A percentile compares a stretch with the other conserved stretches of the same genome.
These are phyloP conservation scores for Delphinapterus leucas DNA, from an alignment of 2,113 vertebrate genomes.

Conservation along the genomic window DNA sequence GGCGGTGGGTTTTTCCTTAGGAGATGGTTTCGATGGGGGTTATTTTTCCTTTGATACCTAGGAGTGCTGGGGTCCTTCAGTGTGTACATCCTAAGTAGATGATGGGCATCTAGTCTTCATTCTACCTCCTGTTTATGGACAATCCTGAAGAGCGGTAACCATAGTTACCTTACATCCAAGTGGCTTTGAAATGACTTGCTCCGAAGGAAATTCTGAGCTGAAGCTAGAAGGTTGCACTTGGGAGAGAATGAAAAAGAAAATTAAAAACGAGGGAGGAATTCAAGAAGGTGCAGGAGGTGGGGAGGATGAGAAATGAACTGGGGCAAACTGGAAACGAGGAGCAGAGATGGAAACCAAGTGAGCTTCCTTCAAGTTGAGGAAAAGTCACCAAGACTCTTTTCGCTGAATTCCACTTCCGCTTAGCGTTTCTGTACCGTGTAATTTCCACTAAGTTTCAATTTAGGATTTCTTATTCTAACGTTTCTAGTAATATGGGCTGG, in stretches of 20 bases:
- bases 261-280: background rate
- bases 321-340: background rate
- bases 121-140: background rate
- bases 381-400: background rate
- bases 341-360: background rate
- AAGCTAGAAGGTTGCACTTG: background rate
- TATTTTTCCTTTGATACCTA: background rate
- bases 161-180: constrained; percentile 9
- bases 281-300: background rate
- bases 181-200: constrained; percentile 31
- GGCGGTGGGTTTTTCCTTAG: background rate
- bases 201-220: background rate
- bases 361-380: background rate
- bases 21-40: background rate
- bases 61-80: background rate
- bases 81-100: background rate
- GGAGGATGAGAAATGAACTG: background rate
- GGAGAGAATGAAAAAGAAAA: background rate
- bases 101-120: background rate
- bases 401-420: background rate
- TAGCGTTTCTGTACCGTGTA: background rate
- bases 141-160: background rate
- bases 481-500: background rate
- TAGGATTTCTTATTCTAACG: background rate
- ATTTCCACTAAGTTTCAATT: background rate